phyloP scores from a whole-genome alignment of 2,113 vertebrate genomes.

The Eulemur rufifrons region DNA sequence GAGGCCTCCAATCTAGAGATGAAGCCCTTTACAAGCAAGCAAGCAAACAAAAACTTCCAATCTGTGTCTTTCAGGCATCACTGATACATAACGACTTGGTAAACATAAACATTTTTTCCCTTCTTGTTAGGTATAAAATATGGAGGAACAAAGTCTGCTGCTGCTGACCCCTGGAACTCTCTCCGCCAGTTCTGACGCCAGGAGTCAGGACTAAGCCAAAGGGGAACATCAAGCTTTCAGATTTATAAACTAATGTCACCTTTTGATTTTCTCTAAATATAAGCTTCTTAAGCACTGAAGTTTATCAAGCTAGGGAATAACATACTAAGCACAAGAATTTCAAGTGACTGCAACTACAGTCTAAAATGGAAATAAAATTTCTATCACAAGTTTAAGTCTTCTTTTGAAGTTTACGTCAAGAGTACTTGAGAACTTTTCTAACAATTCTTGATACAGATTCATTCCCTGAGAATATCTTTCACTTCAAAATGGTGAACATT shows the following conservation, averaged over 20 bases:
- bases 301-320: slow-evolving; percentile 21
- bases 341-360: slow-evolving; percentile 1
- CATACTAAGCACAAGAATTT: slow-evolving; percentile 26
- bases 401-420: slow-evolving; percentile 58
- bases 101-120: neutral
- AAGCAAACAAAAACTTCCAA: neutral
- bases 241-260: neutral
- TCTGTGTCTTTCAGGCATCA: neutral
- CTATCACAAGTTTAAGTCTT: neutral
- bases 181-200: neutral
- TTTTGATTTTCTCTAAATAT: slow-evolving; percentile 28
- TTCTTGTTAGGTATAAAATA: neutral
- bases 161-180: neutral
- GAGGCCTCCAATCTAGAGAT: neutral
- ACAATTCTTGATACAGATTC: slow-evolving; percentile 8
- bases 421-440: slow-evolving; percentile 37
- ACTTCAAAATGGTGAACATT: slow-evolving; percentile 39
- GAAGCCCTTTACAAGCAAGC: neutral
- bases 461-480: slow-evolving; percentile 28
- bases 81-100: neutral
- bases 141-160: neutral
- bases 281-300: slow-evolving; percentile 18
- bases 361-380: slow-evolving; percentile 63
- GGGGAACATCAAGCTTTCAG: neutral
- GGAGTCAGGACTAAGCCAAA: neutral